These are phyloP conservation scores for Erebia ligea DNA, from an alignment of 2,888 invertebrate species.

Conservation along the genomic window DNA sequence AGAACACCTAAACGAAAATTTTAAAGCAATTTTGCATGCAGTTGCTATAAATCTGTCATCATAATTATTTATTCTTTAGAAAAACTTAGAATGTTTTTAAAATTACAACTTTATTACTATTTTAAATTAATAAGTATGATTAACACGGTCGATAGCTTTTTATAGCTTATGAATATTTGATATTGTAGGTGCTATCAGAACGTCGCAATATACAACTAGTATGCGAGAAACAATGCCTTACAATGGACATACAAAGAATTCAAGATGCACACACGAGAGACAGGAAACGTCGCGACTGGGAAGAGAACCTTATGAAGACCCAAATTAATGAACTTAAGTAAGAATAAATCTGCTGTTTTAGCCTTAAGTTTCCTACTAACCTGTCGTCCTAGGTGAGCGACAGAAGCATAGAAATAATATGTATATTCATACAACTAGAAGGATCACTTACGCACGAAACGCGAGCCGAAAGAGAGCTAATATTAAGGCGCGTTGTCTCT, in stretches of 20 bases:
- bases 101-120: neutral
- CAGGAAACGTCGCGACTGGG: slow-evolving; percentile 82
- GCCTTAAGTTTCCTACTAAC: neutral
- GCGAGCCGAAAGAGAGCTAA: no score
- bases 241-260: slow-evolving; percentile 82
- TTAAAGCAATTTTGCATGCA: neutral
- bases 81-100: no score
- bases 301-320: slow-evolving; percentile 73
- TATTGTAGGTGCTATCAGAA: slow-evolving; percentile 78
- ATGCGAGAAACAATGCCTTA: slow-evolving; percentile 83
- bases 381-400: no score
- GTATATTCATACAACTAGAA: no score
- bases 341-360: slow-evolving; percentile 25
- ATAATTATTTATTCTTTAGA: neutral
- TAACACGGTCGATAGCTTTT: neutral
- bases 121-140: neutral
- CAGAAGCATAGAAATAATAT: no score
- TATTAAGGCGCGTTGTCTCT: no score
- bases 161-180: neutral
- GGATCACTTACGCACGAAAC: no score
- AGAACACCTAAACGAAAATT: neutral
- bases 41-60: neutral
- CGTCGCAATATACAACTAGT: slow-evolving; percentile 81
- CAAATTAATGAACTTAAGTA: slow-evolving; percentile 74
- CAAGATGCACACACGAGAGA: slow-evolving; percentile 82